A percentile compares a stretch with the other conserved stretches of the same genome.
phyloP scores from a whole-genome alignment of 2,888 invertebrate species.

The Pseudolycoriella hygida region DNA sequence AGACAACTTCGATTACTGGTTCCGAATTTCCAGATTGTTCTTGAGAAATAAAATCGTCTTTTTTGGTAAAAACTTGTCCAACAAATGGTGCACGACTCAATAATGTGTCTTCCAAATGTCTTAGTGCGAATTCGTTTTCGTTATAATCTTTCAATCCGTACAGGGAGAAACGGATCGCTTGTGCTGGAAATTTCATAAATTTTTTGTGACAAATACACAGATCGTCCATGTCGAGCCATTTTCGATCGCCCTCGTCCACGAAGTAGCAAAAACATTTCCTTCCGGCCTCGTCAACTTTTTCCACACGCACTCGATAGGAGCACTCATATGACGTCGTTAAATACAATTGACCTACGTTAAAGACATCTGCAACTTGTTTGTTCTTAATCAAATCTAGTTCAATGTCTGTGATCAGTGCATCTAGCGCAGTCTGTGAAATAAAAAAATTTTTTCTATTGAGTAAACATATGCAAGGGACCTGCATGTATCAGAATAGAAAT shows the following conservation, averaged over 20 bases:
- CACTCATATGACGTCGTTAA: slow-evolving; percentile 31
- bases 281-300: slow-evolving; percentile 29
- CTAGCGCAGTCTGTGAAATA: slow-evolving; percentile 31
- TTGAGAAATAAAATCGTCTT: slow-evolving; percentile 16
- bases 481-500: no score
- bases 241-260: slow-evolving; percentile 59
- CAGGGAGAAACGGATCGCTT: slow-evolving; percentile 52
- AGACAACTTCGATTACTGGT: slow-evolving; percentile 35
- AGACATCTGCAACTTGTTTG: slow-evolving; percentile 15
- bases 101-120: slow-evolving; percentile 27
- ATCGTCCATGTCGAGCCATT: slow-evolving; percentile 32
- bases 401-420: slow-evolving; percentile 34
- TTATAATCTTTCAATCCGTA: slow-evolving; percentile 49
- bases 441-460: no score
- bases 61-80: slow-evolving; percentile 32
- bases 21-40: slow-evolving; percentile 24
- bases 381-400: slow-evolving; percentile 23
- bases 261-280: slow-evolving; percentile 40
- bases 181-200: slow-evolving; percentile 47
- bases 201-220: slow-evolving; percentile 42
- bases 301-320: slow-evolving; percentile 38
- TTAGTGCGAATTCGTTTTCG: slow-evolving; percentile 24
- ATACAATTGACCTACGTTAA: slow-evolving; percentile 20
- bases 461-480: no score
- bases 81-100: slow-evolving; percentile 36